Percentiles rank a stretch among this genome's conserved stretches.
phyloP scores from a whole-genome alignment of 2,888 invertebrate species.

The Petrophora chlorosata region DNA sequence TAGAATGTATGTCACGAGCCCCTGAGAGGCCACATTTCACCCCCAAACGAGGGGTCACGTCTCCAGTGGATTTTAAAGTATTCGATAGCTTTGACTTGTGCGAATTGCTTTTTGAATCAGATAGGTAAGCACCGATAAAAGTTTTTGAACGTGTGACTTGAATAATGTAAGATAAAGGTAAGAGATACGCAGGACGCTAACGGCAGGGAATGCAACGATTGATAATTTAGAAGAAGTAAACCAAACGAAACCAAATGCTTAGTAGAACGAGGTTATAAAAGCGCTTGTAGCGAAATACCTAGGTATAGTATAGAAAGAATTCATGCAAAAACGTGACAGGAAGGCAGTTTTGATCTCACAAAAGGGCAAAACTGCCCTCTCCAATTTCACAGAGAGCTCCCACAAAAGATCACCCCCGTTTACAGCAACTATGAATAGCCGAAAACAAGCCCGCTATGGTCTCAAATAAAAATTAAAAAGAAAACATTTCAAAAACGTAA shows the following conservation, averaged over 20 bases:
- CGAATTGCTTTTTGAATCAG: constrained; percentile 34
- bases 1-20: constrained; percentile 77
- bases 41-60: constrained; percentile 49
- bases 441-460: constrained; percentile 71
- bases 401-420: constrained; percentile 81
- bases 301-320: background rate
- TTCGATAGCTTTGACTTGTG: constrained; percentile 36
- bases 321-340: constrained; percentile 49
- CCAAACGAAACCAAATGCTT: no score
- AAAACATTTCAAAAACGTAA: constrained; percentile 68
- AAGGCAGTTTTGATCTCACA: constrained; percentile 71
- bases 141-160: constrained; percentile 20
- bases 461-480: constrained; percentile 78
- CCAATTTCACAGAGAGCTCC: constrained; percentile 79
- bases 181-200: background rate
- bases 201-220: background rate
- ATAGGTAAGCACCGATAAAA: constrained; percentile 24
- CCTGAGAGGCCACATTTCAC: constrained; percentile 60
- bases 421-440: constrained; percentile 81
- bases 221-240: no score
- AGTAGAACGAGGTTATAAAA: no score
- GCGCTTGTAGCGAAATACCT: background rate
- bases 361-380: constrained; percentile 73
- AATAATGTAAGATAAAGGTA: constrained; percentile 1
- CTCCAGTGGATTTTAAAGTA: constrained; percentile 57